Evolutionary conservation across 2,888 invertebrate species (phyloP), one percentile per base, ranked within the genome.

Genomic region (Hirtodrosophila histrioides): DNA sequence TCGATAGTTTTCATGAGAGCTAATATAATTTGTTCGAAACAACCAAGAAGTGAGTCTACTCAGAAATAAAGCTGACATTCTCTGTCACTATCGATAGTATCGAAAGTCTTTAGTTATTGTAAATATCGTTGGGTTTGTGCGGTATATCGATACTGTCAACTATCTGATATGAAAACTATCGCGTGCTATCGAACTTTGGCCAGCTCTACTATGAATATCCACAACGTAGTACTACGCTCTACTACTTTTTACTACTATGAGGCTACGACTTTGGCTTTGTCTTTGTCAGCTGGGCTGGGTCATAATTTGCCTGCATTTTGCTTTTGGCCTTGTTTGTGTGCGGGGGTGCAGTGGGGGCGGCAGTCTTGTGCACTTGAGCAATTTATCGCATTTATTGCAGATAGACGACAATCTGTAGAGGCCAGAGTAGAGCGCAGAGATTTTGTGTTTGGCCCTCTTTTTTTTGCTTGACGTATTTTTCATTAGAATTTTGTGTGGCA

Each of bases 291-390:
- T 44, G 35, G 35, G 27, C 36, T 55, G 55, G 61, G 50, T 64
- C 80, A 79, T 84, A 84, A 80, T 86, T 77, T 80, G 80, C 84
- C 74, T 86, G 86, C 84, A 83, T 74, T 86, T 80, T 65, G 54
- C 46, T 50, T 64, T 56, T 57, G 40, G 4, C 40, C 8, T 10
- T 11, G 46, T 39, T 56, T 56, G 36, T 29, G 24, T 6, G n/a
- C 6, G 4, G 1, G 33, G 4, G 17, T 23, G 24, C 7, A 3
- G 31, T 31, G 33, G 12, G 36, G 29, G 50, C n/a, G 53, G 31
- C 17, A 29, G 49, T 53, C 7, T 10, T 65, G 44, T 84, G 75
- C 85, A 86, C 69, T 81, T 77, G 81, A 81, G 78, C 87, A 82
- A 82, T 82, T 82, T 82, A 82, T 84, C 71, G 87, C 85, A 76